Base-by-base conservation (phyloP, 1,140 invertebrate genomes). In the Phymorhynchus buccinoides region DNA sequence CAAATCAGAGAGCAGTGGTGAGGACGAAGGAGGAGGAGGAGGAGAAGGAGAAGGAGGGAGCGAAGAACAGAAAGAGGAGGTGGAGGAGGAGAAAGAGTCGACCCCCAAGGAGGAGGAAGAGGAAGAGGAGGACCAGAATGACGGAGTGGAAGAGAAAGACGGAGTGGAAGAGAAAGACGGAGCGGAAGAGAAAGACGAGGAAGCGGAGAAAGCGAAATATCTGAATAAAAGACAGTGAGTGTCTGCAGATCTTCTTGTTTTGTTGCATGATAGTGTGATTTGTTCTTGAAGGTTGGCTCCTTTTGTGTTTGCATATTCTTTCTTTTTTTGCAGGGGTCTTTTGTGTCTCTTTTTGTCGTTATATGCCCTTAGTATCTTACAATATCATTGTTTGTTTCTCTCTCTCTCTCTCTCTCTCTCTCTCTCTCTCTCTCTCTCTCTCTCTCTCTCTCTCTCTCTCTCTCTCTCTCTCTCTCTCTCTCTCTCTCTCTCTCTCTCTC, bases 221-320 rank as follows among this genome's bases (percentile, higher is more conserved):
- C 84, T 91, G 35, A 86, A 88, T 41, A 92, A 91, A 87, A 85
- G 90, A 89, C 85, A 89, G 91, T 92, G 85, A 89, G 90, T 89
- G 22, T 12, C 14, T n/a, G 30, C 37, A 42, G 39, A 6, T 73
- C 30, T 37, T 35, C 30, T 35, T 73, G 9, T 73, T 73, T 37
- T 27, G 30, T 12, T 12, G 48, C 9, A 52, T 12, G 22, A 7
- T 14, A 37, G 82, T 66, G 37, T 56, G 22, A 35, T 44, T 68
- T 35, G 7, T 32, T 18, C 52, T n/a, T n/a, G n/a, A n/a, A n/a
- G n/a, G n/a, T n/a, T n/a, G n/a, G n/a, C n/a, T n/a, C n/a, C n/a
- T n/a, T n/a, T n/a, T n/a, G n/a, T n/a, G n/a, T 52, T 62, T 62
- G 9, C 1, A 37, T 82, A 66, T 68, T 79, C 12, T 79, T 44